Evolutionary conservation across 2,888 invertebrate genomes (phyloP).

Genomic region (Zygogramma bicolorata): DNA sequence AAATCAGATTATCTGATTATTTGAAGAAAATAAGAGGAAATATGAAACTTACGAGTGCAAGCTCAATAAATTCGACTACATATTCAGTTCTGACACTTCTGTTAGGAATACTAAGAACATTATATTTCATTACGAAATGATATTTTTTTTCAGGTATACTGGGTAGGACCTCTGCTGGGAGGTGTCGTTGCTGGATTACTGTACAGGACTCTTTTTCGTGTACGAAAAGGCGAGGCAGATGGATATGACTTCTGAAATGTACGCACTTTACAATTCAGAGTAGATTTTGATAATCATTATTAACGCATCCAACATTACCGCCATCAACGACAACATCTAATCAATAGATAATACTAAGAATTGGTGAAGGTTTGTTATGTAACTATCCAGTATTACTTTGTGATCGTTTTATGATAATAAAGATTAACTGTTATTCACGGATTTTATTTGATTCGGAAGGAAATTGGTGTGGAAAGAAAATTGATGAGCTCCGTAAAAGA

Average conservation of each 20-base stretch:
- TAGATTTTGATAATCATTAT: neutral
- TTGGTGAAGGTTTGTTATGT: neutral
- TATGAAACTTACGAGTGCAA: no score
- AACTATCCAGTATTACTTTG: neutral
- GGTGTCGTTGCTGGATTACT: conserved; percentile 70
- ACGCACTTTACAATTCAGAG: neutral
- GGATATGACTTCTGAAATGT: conserved; percentile 79
- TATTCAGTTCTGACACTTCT: no score
- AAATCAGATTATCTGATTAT: no score
- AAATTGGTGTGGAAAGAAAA: no score
- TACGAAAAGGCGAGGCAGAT: conserved; percentile 77
- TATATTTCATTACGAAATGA: no score
- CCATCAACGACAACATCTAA: neutral
- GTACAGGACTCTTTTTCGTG: conserved; percentile 73
- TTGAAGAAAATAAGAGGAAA: no score
- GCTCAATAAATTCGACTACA: no score
- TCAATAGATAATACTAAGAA: neutral
- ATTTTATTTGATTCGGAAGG: no score
- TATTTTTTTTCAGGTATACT: conserved; percentile 70
- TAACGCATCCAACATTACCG: neutral
- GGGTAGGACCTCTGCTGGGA: conserved; percentile 74
- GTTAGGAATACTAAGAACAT: no score
- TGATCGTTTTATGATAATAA: neutral
- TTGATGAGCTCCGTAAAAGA: no score
- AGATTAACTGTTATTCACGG: no score